Percentiles rank a stretch among this genome's conserved stretches.
These are phyloP conservation scores for Falcaria lacertinaria DNA, from an alignment of 2,888 invertebrate genomes.

Conservation along the genomic window DNA sequence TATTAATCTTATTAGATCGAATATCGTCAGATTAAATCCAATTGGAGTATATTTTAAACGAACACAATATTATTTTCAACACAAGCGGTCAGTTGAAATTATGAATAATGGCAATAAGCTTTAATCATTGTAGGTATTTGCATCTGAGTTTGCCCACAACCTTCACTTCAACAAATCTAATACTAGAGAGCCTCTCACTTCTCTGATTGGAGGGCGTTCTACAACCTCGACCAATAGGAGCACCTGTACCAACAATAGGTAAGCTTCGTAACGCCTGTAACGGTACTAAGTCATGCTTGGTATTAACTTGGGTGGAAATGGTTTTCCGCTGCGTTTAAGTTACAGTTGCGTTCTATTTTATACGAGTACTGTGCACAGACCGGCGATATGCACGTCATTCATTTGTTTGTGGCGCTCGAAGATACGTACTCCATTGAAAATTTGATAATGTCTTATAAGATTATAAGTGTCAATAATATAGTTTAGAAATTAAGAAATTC, in stretches of 20 bases:
- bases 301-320: neutral
- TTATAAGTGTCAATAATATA: too few species aligned
- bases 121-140: conserved; percentile 20
- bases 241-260: conserved; percentile 53
- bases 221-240: conserved; percentile 42
- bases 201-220: conserved; percentile 58
- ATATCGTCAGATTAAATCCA: too few species aligned
- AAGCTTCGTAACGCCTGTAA: conserved; percentile 47
- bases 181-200: conserved; percentile 42
- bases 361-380: neutral
- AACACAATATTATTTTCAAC: too few species aligned
- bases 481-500: too few species aligned
- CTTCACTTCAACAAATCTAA: conserved; percentile 35
- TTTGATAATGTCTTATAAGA: too few species aligned
- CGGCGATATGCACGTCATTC: too few species aligned
- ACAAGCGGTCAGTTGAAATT: too few species aligned
- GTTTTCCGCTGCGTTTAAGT: neutral
- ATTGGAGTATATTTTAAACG: too few species aligned
- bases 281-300: conserved; percentile 25
- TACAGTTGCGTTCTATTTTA: neutral
- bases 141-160: conserved; percentile 17
- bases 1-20: too few species aligned
- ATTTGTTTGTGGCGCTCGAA: too few species aligned
- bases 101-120: neutral
- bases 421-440: too few species aligned